Evolutionary conservation across 2,888 invertebrate species (phyloP), one percentile per base, ranked within the genome.

Genomic region (Ectemnius continuus): DNA sequence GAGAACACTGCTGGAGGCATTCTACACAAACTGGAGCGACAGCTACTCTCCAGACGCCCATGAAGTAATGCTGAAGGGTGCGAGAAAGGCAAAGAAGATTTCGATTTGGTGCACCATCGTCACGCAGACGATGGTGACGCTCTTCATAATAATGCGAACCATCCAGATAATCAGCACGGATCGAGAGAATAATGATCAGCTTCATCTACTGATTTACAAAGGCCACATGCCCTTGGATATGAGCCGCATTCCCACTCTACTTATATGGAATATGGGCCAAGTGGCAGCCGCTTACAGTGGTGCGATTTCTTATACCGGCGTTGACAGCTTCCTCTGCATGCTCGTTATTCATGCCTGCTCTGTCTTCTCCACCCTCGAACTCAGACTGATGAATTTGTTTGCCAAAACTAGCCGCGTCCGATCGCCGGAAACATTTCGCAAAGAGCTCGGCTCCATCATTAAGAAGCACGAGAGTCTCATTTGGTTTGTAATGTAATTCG

Each of bases 321-420:
- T 73, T 0, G 83, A 83, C 47, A 74, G 78, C 6, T 78, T 85
- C 20, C 70, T 84, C 11, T 76, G 75, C 0, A 84, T 83, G 75
- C 14, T 85, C 11, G 66, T 82, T 0, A 58, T 84, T 26, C 81
- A 85, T 48, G 20, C 70, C 4, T 83, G 81, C 6, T 75, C 79
- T 0, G 85, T 85, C 26, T 76, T 84, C 3, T 20, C 65, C 6
- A 77, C 72, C 28, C 26, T 84, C n/a, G 69, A 23, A 6, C 56
- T 2, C 3, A 65, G 47, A 6, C 8, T 78, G 13, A 58, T 58
- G 13, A 60, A 47, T 2, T 26, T 83, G 13, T 61, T 61, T 59
- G 61, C 52, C 6, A 61, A 57, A 2, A 20, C 36, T 2, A 6
- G 0, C 0, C 14, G 1, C 3, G 4, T 13, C 0, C 64, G n/a